A percentile compares a stretch with the other conserved stretches of the same genome.
phyloP scores from a whole-genome alignment of 1,140 invertebrate species.

The Ips nitidus region DNA sequence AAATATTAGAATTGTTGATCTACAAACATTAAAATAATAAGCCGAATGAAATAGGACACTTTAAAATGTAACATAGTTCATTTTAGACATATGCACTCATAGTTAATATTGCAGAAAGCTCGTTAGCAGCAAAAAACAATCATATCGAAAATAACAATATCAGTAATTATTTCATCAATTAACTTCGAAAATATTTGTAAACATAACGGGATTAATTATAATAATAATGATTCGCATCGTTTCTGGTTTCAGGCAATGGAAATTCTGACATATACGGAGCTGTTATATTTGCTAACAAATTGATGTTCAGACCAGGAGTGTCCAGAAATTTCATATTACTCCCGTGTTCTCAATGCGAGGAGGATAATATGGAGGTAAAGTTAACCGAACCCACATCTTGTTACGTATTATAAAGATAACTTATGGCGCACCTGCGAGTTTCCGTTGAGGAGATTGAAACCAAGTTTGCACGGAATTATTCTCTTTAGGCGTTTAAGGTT shows the following conservation, averaged over 20 bases:
- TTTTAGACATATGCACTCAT: neutral
- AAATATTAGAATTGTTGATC: too few species aligned
- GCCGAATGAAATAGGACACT: too few species aligned
- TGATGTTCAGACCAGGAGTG: constrained; percentile 81
- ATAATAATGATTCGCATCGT: neutral
- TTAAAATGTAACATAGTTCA: too few species aligned
- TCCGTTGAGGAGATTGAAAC: constrained; percentile 12
- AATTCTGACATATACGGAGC: constrained; percentile 74
- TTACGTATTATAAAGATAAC: constrained; percentile 13
- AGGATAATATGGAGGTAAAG: constrained; percentile 65
- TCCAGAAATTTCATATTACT: constrained; percentile 82
- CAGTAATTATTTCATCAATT: neutral
- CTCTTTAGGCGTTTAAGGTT: neutral
- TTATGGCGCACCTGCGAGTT: constrained; percentile 5
- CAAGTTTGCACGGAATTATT: constrained; percentile 6
- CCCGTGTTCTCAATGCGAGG: constrained; percentile 75
- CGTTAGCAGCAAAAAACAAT: constrained; percentile 3
- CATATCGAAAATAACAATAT: constrained; percentile 1
- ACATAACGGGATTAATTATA: neutral
- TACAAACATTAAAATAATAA: too few species aligned
- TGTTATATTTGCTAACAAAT: constrained; percentile 69
- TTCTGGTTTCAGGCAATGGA: constrained; percentile 54
- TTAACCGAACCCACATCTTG: constrained; percentile 29
- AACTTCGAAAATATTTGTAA: neutral
- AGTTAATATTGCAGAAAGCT: constrained; percentile 1